These are phyloP conservation scores for Acinonyx jubatus DNA, from an alignment of 2,113 vertebrate genomes.

Conservation along the genomic window DNA sequence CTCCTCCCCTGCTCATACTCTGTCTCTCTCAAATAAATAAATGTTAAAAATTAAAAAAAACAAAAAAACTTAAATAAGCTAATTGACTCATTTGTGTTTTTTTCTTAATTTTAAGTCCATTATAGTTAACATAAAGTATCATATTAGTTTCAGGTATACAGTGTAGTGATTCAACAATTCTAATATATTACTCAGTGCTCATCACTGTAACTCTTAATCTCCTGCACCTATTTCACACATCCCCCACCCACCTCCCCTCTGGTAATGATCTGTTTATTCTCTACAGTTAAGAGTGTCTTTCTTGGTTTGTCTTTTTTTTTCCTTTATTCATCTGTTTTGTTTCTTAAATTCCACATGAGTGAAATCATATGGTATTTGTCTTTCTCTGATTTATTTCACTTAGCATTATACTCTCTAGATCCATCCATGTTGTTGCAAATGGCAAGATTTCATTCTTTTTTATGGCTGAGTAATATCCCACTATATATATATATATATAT, in stretches of 20 bases:
- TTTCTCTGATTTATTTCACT: not conserved
- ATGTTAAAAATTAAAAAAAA: too few species aligned
- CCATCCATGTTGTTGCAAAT: not conserved
- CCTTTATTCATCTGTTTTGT: not conserved
- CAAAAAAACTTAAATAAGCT: constrained; percentile 31
- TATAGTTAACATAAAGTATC: not conserved
- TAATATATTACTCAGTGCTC: not conserved
- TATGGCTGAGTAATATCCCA: not conserved
- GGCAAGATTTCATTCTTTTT: not conserved
- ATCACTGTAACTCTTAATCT: not conserved
- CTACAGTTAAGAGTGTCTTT: not conserved
- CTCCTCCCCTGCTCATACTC: too few species aligned
- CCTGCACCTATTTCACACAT: not conserved
- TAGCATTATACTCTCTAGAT: not conserved
- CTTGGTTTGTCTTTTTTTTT: not conserved
- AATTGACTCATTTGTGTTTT: not conserved
- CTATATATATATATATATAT: not conserved
- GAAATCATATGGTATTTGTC: not conserved
- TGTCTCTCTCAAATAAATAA: too few species aligned
- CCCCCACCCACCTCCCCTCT: not conserved
- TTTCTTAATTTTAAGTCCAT: not conserved
- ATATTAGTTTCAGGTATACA: not conserved
- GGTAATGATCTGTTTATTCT: not conserved
- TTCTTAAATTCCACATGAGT: not conserved
- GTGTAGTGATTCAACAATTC: not conserved